These are phyloP conservation scores for Lypha dubia DNA, from an alignment of 2,888 invertebrate genomes.

Conservation along the genomic window DNA sequence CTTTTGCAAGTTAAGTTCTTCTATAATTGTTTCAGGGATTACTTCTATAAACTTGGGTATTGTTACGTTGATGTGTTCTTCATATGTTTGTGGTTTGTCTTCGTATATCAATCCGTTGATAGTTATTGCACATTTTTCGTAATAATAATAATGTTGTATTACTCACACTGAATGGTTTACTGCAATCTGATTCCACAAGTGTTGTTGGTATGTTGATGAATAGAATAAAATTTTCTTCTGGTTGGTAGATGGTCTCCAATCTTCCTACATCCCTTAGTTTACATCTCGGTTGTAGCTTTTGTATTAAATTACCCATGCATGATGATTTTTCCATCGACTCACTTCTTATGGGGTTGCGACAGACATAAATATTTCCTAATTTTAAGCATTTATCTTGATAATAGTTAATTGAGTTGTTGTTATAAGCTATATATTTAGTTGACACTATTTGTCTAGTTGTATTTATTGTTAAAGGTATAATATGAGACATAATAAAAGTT, in stretches of 20 bases:
- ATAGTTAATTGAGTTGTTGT: conserved; percentile 37
- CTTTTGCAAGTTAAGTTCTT: conserved; percentile 56
- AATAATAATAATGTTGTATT: conserved; percentile 30
- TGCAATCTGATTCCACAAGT: conserved; percentile 40
- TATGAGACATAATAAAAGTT: conserved; percentile 27
- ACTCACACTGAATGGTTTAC: conserved; percentile 19
- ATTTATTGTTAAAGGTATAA: conserved; percentile 51
- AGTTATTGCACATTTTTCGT: conserved; percentile 21
- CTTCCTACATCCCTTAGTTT: conserved; percentile 38
- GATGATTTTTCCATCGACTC: no score
- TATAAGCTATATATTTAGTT: conserved; percentile 45
- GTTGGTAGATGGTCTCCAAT: conserved; percentile 46
- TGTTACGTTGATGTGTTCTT: conserved; percentile 33
- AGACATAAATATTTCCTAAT: conserved; percentile 40
- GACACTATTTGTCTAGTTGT: no score
- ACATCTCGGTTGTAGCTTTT: conserved; percentile 38
- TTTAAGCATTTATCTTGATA: conserved; percentile 43
- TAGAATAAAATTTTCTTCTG: conserved; percentile 46
- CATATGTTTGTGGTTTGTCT: conserved; percentile 21
- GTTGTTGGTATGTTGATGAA: conserved; percentile 44
- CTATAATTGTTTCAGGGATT: not conserved
- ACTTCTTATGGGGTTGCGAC: conserved; percentile 9
- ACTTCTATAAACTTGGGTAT: conserved; percentile 34
- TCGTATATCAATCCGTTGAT: conserved; percentile 15
- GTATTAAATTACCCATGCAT: conserved; percentile 10